These are phyloP conservation scores for Arenaria interpres DNA, from an alignment of 2,113 vertebrate genomes.

Conservation along the genomic window DNA sequence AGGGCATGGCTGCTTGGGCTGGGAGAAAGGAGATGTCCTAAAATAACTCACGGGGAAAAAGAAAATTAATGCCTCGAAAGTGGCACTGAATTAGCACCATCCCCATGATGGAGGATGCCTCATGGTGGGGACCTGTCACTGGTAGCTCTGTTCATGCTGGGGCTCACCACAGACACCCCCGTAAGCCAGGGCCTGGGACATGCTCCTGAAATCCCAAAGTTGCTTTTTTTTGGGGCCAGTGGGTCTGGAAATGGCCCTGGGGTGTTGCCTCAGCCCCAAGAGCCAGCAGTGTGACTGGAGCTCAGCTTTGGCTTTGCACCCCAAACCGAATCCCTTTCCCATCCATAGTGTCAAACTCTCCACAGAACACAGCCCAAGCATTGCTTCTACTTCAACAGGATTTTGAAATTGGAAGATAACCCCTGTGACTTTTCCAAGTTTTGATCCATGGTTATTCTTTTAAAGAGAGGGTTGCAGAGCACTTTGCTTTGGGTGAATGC, in stretches of 20 bases:
- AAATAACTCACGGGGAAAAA: not conserved
- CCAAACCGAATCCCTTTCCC: not conserved
- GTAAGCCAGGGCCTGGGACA: not conserved
- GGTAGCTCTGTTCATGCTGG: not conserved
- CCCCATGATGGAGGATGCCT: fast-evolving
- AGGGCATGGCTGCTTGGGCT: not conserved
- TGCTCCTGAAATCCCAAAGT: not conserved
- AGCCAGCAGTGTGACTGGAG: not conserved
- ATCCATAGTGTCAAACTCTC: fast-evolving
- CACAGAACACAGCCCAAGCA: not conserved
- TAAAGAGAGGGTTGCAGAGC: not conserved
- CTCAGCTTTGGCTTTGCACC: not conserved
- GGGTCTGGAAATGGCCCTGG: not conserved
- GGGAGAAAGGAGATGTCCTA: not conserved
- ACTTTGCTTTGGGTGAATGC: not conserved
- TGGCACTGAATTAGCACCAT: not conserved
- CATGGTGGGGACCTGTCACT: not conserved
- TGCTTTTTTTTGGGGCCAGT: not conserved
- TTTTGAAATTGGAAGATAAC: not conserved
- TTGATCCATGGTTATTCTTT: not conserved
- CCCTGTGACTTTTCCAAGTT: not conserved
- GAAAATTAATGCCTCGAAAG: not conserved
- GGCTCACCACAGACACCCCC: not conserved
- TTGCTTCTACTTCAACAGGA: not conserved
- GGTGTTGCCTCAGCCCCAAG: not conserved